Percentiles rank a stretch among this genome's conserved stretches.
Conservation (phyloP, 1,140 invertebrate genomes). For the Drosophila bifasciata region DNA sequence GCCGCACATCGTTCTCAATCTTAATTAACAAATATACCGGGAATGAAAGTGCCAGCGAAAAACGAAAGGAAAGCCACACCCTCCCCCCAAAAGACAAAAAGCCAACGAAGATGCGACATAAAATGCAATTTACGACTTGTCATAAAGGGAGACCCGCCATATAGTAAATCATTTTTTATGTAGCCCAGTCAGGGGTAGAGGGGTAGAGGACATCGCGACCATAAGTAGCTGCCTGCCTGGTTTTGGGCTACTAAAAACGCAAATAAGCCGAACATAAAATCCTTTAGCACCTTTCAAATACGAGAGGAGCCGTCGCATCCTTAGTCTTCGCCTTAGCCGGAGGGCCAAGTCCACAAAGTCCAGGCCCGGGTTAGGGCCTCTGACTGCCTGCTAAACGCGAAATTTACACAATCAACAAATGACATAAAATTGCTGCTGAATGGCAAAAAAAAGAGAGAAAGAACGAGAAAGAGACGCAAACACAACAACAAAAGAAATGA, state of each 20-base stretch:
- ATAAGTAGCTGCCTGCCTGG: conserved; percentile 45
- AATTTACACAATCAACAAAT: conserved; percentile 81
- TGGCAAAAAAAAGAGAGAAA: no score
- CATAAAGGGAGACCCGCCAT: conserved; percentile 78
- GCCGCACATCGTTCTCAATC: conserved; percentile 78
- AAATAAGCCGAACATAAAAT: conserved; percentile 81
- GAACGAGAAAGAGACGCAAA: conserved; percentile 12
- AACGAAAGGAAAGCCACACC: conserved; percentile 10
- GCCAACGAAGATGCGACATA: conserved; percentile 71
- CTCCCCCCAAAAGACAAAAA: conserved; percentile 9
- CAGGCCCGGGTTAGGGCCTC: conserved; percentile 8
- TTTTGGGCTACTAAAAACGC: conserved; percentile 64
- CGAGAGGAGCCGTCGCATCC: conserved; percentile 2
- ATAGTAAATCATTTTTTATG: conserved; percentile 83
- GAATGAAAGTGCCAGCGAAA: conserved; percentile 61
- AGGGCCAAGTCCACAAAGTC: conserved; percentile 19
- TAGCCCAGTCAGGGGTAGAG: conserved; percentile 42
- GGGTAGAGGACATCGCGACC: conserved; percentile 36
- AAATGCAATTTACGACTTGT: conserved; percentile 82
- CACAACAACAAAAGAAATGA: conserved; percentile 46
- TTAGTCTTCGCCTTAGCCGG: neutral
- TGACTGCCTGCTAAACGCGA: conserved; percentile 66
- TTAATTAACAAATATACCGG: conserved; percentile 82
- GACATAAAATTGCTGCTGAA: conserved; percentile 75
- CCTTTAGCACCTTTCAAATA: conserved; percentile 80